Conservation (phyloP, 2,888 invertebrate species). For the Saturnia japonica region DNA sequence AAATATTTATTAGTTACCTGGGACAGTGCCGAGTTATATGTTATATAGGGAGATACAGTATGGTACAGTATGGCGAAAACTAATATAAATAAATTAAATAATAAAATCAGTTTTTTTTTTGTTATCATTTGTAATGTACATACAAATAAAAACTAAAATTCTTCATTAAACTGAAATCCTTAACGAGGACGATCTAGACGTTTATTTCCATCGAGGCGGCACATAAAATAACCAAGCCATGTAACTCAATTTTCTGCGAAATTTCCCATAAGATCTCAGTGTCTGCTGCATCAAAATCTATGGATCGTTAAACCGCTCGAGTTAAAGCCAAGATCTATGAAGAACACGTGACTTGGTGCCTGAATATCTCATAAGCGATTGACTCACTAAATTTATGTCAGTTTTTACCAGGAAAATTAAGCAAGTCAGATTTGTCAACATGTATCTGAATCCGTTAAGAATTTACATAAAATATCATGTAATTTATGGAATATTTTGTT, state of each 20-base stretch:
- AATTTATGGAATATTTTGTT: too few relatives aligned
- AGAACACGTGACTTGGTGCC: constrained; percentile 19
- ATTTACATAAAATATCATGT: too few relatives aligned
- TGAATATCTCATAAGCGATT: neutral
- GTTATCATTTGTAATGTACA: neutral
- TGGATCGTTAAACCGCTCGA: constrained; percentile 19
- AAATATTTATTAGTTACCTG: constrained; percentile 21
- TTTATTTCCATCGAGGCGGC: neutral
- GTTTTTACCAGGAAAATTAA: neutral
- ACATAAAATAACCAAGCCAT: constrained; percentile 16
- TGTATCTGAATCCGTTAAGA: neutral
- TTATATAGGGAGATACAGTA: neutral
- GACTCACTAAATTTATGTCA: neutral
- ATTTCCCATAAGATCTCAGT: constrained; percentile 22
- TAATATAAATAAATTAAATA: neutral
- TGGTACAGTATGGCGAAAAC: too few relatives aligned
- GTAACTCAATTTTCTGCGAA: constrained; percentile 21
- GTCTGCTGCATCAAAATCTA: constrained; percentile 17
- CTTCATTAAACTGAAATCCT: neutral
- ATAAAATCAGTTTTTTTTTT: too few relatives aligned
- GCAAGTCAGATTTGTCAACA: neutral
- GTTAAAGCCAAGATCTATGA: constrained; percentile 16
- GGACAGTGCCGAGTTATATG: constrained; percentile 15
- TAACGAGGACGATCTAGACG: neutral
- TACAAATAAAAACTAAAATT: neutral